Conservation (phyloP, 1,140 invertebrate genomes). For the Drosophila saltans region DNA sequence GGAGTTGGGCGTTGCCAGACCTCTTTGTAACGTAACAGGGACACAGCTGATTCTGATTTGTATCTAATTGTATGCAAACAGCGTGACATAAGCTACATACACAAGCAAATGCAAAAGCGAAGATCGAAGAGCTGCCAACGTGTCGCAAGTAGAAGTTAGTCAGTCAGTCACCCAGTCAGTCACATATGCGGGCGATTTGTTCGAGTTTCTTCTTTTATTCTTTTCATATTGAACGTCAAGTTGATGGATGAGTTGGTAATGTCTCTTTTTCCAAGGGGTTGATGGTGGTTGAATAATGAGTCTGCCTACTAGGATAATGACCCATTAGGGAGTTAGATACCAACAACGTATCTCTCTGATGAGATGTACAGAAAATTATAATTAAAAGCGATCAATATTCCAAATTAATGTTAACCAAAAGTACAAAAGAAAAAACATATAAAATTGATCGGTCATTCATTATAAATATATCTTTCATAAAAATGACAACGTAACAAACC, state of each 20-base stretch:
- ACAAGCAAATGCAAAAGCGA: slow-evolving; percentile 24
- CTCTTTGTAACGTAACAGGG: not conserved
- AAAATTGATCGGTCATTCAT: not conserved
- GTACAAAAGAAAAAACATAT: not conserved
- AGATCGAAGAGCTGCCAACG: slow-evolving; percentile 4
- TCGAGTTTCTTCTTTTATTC: slow-evolving; percentile 50
- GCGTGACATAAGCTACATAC: slow-evolving; percentile 44
- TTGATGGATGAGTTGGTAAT: slow-evolving; percentile 74
- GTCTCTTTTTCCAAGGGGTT: slow-evolving; percentile 26
- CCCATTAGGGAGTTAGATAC: slow-evolving; percentile 31
- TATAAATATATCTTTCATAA: not conserved
- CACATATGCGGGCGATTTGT: slow-evolving; percentile 72
- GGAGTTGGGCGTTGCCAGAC: slow-evolving; percentile 46
- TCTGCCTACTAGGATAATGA: slow-evolving; percentile 34
- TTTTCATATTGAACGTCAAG: slow-evolving; percentile 63
- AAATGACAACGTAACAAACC: not conserved
- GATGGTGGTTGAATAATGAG: slow-evolving; percentile 10
- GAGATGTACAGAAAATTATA: slow-evolving; percentile 1
- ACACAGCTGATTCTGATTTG: slow-evolving; percentile 74
- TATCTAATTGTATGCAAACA: slow-evolving; percentile 82
- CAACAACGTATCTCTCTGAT: not conserved
- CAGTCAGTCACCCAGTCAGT: slow-evolving; percentile 14
- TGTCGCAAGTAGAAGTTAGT: not conserved
- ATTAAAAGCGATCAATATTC: slow-evolving; percentile 7
- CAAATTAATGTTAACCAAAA: not conserved